Percentiles rank a stretch among this genome's conserved stretches.
phyloP scores from a whole-genome alignment of 2,888 invertebrate species.

The Chymomyza fuscimana region DNA sequence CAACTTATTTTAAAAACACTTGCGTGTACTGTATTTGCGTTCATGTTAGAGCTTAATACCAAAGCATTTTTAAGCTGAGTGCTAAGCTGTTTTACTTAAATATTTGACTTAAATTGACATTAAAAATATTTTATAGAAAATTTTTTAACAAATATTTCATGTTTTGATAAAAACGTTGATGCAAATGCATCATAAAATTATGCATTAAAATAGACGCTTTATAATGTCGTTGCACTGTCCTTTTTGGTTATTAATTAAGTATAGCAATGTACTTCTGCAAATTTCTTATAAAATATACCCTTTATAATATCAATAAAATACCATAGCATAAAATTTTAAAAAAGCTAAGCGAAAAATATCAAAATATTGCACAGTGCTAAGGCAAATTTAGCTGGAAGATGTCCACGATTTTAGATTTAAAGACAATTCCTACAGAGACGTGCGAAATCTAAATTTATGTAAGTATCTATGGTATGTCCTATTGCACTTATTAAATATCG shows the following conservation, averaged over 20 bases:
- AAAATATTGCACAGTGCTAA: slow-evolving; percentile 64
- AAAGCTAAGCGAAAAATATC: slow-evolving; percentile 20
- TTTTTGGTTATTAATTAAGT: slow-evolving; percentile 39
- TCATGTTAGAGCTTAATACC: not conserved
- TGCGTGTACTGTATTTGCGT: not conserved
- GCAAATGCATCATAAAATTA: not conserved
- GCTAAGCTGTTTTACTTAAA: slow-evolving; percentile 41
- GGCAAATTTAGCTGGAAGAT: slow-evolving; percentile 71
- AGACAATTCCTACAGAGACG: not conserved
- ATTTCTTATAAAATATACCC: slow-evolving; percentile 62
- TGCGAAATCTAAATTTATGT: not conserved
- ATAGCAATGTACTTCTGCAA: slow-evolving; percentile 44
- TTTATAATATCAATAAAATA: slow-evolving; percentile 9
- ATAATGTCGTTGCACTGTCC: not conserved
- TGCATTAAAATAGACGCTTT: not conserved
- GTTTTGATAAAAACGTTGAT: not conserved
- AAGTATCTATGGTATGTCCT: not conserved
- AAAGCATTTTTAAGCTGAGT: slow-evolving; percentile 56
- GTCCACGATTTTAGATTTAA: slow-evolving; percentile 31
- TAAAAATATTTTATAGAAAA: slow-evolving; percentile 55
- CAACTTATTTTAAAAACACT: not conserved
- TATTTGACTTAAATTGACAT: slow-evolving; percentile 27
- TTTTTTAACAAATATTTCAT: slow-evolving; percentile 11
- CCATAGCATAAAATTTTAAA: slow-evolving; percentile 9
- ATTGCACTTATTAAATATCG: slow-evolving; percentile 56